Evolutionary conservation across 2,888 invertebrate species (phyloP).

Genomic region (Aleiodes testaceus): DNA sequence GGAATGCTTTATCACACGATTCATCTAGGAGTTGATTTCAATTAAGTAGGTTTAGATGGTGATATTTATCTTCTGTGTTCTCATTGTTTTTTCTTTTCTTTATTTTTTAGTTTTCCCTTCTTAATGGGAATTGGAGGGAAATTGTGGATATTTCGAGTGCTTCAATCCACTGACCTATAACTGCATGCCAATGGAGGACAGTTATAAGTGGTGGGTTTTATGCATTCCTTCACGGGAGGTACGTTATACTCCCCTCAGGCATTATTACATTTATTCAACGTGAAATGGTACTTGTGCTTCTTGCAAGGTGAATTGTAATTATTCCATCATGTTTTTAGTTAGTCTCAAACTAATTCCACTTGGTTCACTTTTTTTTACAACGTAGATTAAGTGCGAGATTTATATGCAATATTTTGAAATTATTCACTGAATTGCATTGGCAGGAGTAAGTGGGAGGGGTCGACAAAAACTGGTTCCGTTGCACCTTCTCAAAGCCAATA

Average conservation of each 20-base stretch:
- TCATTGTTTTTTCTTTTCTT: not conserved
- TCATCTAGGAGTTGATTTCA: slow-evolving; percentile 8
- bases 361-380: not conserved
- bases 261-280: slow-evolving; percentile 11
- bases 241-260: slow-evolving; percentile 11
- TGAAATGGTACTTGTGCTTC: not conserved
- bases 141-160: not conserved
- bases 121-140: not conserved
- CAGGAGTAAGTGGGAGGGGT: not conserved
- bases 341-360: not conserved
- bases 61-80: slow-evolving; percentile 9
- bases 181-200: slow-evolving; percentile 47
- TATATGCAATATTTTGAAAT: slow-evolving; percentile 22
- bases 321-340: not conserved
- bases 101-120: not conserved
- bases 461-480: slow-evolving; percentile 26
- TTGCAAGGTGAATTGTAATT: slow-evolving; percentile 20
- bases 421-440: slow-evolving; percentile 6
- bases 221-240: slow-evolving; percentile 50
- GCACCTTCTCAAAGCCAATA: slow-evolving; percentile 17
- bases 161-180: slow-evolving; percentile 49
- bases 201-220: slow-evolving; percentile 50
- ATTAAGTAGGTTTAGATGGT: slow-evolving; percentile 2
- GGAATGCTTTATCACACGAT: not conserved
- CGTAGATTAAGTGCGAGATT: slow-evolving; percentile 3